Conservation (phyloP, 2,888 invertebrate species). For the Pycnomerus fuliginosus region DNA sequence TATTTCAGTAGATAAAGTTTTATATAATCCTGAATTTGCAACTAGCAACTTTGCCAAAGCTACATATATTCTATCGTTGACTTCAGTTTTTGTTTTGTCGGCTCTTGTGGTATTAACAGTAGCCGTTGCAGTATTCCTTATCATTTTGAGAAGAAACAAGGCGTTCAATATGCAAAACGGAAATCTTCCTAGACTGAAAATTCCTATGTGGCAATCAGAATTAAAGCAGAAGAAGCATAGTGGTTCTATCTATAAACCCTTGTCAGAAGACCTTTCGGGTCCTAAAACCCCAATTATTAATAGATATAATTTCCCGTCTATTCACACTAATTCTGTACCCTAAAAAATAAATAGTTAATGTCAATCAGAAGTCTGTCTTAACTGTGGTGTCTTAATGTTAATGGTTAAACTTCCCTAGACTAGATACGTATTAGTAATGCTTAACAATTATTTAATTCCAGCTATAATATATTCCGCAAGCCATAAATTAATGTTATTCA, state of each 20-base stretch:
- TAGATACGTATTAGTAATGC: too few relatives aligned
- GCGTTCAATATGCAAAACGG: conserved; percentile 42
- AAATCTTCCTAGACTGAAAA: conserved; percentile 46
- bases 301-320: conserved; percentile 58
- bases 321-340: conserved; percentile 30
- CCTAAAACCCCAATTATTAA: conserved; percentile 64
- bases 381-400: conserved; percentile 11
- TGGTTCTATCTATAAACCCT: conserved; percentile 74
- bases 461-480: too few relatives aligned
- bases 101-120: conserved; percentile 58
- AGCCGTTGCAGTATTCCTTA: conserved; percentile 46
- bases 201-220: conserved; percentile 44
- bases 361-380: conserved; percentile 10
- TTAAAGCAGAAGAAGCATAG: conserved; percentile 66
- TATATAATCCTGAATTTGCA: conserved; percentile 31
- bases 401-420: too few relatives aligned
- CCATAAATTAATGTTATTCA: too few relatives aligned
- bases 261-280: conserved; percentile 73
- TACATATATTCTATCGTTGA: conserved; percentile 43
- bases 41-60: conserved; percentile 34
- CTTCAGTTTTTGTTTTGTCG: conserved; percentile 60
- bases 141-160: conserved; percentile 43
- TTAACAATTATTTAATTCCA: too few relatives aligned
- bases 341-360: conserved; percentile 9
- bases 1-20: background rate